These are phyloP conservation scores for Polylopha cassiicola DNA, from an alignment of 2,888 invertebrate genomes.

Conservation along the genomic window DNA sequence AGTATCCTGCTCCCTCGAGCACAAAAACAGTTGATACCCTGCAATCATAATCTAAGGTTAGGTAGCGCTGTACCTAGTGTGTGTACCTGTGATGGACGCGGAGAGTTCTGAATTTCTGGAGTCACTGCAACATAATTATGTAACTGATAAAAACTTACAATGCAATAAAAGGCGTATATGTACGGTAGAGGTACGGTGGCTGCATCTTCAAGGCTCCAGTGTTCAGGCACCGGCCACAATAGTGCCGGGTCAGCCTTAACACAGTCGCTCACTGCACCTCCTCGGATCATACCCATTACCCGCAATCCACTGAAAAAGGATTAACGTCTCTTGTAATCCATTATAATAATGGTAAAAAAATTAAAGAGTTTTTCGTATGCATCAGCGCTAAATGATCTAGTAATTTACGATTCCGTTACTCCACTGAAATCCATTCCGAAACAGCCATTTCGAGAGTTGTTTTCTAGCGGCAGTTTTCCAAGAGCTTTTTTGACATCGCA, in stretches of 20 bases:
- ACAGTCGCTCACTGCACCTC: slow-evolving; percentile 72
- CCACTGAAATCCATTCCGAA: slow-evolving; percentile 53
- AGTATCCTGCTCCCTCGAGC: slow-evolving; percentile 2
- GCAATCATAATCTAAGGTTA: too few species aligned
- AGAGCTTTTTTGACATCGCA: slow-evolving; percentile 36
- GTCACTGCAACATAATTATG: not conserved
- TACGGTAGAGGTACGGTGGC: slow-evolving; percentile 86
- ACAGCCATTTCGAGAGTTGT: slow-evolving; percentile 17
- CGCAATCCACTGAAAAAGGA: slow-evolving; percentile 63
- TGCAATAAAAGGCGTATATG: slow-evolving; percentile 24
- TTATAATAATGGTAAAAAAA: slow-evolving; percentile 1
- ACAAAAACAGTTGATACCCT: slow-evolving; percentile 21
- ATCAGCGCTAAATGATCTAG: not conserved
- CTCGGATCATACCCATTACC: slow-evolving; percentile 79
- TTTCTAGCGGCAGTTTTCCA: slow-evolving; percentile 10
- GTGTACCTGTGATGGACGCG: too few species aligned
- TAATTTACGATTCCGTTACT: slow-evolving; percentile 38
- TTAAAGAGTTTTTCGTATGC: not conserved
- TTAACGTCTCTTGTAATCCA: not conserved
- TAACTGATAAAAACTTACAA: slow-evolving; percentile 20
- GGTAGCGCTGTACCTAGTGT: too few species aligned
- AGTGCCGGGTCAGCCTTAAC: slow-evolving; percentile 70
- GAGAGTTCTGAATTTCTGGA: slow-evolving; percentile 16
- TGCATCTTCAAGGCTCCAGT: slow-evolving; percentile 83
- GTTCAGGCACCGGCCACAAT: slow-evolving; percentile 80